Evolutionary conservation across 1,140 invertebrate species (phyloP).

Genomic region (Sarcophaga peregrina): DNA sequence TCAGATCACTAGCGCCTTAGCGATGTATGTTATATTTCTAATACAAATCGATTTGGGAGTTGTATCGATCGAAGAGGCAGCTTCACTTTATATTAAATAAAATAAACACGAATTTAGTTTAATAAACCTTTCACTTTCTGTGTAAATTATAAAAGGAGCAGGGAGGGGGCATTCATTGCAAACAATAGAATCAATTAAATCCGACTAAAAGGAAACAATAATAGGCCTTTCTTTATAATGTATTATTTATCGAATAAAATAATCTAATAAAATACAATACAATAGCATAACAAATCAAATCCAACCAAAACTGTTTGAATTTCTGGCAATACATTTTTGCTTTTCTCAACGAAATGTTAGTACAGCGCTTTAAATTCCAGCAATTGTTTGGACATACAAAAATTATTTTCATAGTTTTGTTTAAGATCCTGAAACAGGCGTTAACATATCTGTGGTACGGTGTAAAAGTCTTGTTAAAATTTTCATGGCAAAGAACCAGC

Average conservation of each 20-base stretch:
- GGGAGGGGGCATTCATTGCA: background rate
- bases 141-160: background rate
- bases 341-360: too few relatives aligned
- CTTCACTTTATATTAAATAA: constrained; percentile 40
- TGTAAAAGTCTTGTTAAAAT: background rate
- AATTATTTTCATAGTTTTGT: background rate
- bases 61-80: constrained; percentile 53
- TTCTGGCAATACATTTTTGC: too few relatives aligned
- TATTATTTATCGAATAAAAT: background rate
- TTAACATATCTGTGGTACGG: background rate
- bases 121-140: background rate
- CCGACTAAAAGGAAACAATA: background rate
- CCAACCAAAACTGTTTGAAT: too few relatives aligned
- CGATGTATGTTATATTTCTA: constrained; percentile 60
- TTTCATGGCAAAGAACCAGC: background rate
- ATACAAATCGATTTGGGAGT: constrained; percentile 61
- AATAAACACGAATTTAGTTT: background rate
- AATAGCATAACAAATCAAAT: background rate
- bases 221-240: too few relatives aligned
- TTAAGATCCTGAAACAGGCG: background rate
- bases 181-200: constrained; percentile 39
- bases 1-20: constrained; percentile 55
- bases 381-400: too few relatives aligned
- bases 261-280: constrained; percentile 20
- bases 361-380: too few relatives aligned